Conservation (phyloP, 1,140 invertebrate species). For the Magallana ariakensis region DNA sequence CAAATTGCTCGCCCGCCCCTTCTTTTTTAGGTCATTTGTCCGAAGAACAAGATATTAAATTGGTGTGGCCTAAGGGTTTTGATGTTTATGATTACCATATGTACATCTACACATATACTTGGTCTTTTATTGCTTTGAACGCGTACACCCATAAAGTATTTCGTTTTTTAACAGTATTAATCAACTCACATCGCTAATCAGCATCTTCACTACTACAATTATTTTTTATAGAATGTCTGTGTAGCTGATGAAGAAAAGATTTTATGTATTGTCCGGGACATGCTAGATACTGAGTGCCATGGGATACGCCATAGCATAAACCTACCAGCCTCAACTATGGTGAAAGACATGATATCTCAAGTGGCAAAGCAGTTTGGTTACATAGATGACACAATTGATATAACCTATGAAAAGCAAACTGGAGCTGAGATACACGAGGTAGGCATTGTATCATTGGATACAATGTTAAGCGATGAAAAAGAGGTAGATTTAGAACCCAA, state of each 20-base stretch:
- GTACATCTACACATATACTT: too few relatives aligned
- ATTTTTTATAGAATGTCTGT: constrained; percentile 66
- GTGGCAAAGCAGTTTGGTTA: constrained; percentile 82
- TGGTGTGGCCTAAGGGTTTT: too few relatives aligned
- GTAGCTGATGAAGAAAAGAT: constrained; percentile 77
- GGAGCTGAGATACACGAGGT: constrained; percentile 69
- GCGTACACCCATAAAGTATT: too few relatives aligned
- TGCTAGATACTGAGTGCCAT: constrained; percentile 77
- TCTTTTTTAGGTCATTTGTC: too few relatives aligned
- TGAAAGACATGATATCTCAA: constrained; percentile 80
- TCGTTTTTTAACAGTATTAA: too few relatives aligned
- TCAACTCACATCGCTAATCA: background rate
- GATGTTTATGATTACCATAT: too few relatives aligned
- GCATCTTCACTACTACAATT: background rate
- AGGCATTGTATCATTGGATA: constrained; percentile 46
- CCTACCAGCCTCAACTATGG: constrained; percentile 81
- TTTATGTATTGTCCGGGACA: constrained; percentile 82
- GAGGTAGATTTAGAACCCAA: too few relatives aligned
- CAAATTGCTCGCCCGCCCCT: too few relatives aligned
- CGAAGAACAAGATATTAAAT: too few relatives aligned
- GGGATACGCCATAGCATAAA: constrained; percentile 75
- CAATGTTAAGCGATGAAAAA: too few relatives aligned
- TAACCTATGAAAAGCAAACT: constrained; percentile 78
- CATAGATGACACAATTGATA: constrained; percentile 81
- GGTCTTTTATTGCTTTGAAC: too few relatives aligned